Evolutionary conservation across 2,888 invertebrate species (phyloP).

Genomic region (Drosophila prolongata): DNA sequence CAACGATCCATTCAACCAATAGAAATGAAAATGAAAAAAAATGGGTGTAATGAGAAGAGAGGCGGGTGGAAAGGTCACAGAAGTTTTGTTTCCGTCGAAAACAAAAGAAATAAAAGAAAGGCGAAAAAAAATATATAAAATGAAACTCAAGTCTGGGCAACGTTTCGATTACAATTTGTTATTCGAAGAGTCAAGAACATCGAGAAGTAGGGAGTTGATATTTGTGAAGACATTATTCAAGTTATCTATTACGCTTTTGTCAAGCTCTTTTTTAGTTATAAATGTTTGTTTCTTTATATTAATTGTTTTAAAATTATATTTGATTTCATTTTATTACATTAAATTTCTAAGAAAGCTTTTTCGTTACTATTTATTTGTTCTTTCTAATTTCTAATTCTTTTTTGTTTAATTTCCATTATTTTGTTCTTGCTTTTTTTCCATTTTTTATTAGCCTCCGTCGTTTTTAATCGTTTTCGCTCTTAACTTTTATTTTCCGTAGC

Average conservation of each 20-base stretch:
- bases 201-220: not conserved
- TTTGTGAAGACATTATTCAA: not conserved
- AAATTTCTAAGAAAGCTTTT: not conserved
- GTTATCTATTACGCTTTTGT: not conserved
- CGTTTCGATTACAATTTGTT: constrained; percentile 70
- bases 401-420: not conserved
- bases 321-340: not conserved
- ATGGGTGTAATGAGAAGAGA: constrained; percentile 9
- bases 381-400: not conserved
- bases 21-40: constrained; percentile 68
- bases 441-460: constrained; percentile 67
- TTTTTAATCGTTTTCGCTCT: constrained; percentile 79
- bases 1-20: constrained; percentile 35
- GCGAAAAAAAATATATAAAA: not conserved
- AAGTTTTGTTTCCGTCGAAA: constrained; percentile 34
- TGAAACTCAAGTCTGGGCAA: constrained; percentile 7
- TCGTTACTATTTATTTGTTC: no score
- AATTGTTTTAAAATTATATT: not conserved
- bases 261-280: not conserved
- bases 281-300: no score
- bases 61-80: constrained; percentile 33
- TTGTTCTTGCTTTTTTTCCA: not conserved
- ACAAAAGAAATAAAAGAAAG: constrained; percentile 26
- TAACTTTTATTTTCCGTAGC: constrained; percentile 62
- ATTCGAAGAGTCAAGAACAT: constrained; percentile 2